A percentile compares a stretch with the other conserved stretches of the same genome.
Conservation (phyloP, 2,888 invertebrate species). For the Meta bourneti region DNA sequence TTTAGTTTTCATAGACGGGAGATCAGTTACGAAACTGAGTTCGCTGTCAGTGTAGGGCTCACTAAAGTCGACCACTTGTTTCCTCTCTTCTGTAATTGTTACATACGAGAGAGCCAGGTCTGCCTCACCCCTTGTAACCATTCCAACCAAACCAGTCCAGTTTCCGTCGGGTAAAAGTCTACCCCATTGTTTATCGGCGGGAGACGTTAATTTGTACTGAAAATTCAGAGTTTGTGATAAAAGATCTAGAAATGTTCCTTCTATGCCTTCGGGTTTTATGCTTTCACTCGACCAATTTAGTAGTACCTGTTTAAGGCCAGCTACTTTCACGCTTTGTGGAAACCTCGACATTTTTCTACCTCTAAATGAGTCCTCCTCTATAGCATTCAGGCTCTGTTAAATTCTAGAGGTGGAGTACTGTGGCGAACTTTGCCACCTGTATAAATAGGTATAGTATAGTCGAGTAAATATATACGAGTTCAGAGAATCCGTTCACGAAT, state of each 20-base stretch:
- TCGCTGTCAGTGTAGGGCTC: not conserved
- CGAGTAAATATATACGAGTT: too few species aligned
- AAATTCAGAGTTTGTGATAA: not conserved
- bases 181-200: not conserved
- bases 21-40: not conserved
- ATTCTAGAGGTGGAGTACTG: too few species aligned
- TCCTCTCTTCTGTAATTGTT: not conserved
- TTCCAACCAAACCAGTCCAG: not conserved
- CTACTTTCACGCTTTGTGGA: not conserved
- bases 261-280: not conserved
- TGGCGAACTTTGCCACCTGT: too few species aligned
- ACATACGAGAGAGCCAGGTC: not conserved
- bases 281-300: not conserved
- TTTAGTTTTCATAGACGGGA: not conserved
- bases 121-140: not conserved
- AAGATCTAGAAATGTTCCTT: slow-evolving; percentile 2
- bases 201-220: not conserved
- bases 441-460: too few species aligned
- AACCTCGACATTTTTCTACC: not conserved
- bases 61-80: not conserved
- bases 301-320: not conserved
- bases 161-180: not conserved
- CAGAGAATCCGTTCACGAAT: too few species aligned
- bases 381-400: too few species aligned
- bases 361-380: too few species aligned